Percentiles rank a stretch among this genome's conserved stretches.
phyloP scores from a whole-genome alignment of 2,888 invertebrate species.

The Cataglyphis albicans region DNA sequence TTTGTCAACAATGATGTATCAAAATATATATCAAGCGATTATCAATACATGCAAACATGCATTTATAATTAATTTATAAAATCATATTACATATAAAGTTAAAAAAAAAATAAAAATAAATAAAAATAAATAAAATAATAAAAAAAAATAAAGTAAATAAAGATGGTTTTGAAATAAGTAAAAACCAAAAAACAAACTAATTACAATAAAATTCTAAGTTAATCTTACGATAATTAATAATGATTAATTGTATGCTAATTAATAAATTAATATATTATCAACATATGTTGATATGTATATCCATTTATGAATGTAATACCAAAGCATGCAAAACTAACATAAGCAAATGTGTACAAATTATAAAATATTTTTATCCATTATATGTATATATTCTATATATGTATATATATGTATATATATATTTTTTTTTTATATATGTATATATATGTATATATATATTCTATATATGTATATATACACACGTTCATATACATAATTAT shows the following conservation, averaged over 20 bases:
- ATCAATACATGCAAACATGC: neutral
- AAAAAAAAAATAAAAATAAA: neutral
- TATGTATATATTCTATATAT: neutral
- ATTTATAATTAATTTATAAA: neutral
- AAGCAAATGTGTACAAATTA: neutral
- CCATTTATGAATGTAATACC: neutral
- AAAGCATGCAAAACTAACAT: constrained; percentile 22
- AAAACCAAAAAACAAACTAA: neutral
- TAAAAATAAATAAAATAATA: neutral
- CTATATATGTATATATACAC: too few relatives aligned
- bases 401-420: too few relatives aligned
- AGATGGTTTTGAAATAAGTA: neutral
- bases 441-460: too few relatives aligned
- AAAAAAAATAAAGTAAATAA: neutral
- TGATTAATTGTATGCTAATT: neutral
- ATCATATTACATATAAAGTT: neutral
- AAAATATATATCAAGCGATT: neutral
- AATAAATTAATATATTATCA: neutral
- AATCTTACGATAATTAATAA: neutral
- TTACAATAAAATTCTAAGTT: neutral
- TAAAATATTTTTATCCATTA: neutral
- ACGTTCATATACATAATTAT: neutral
- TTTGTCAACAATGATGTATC: neutral
- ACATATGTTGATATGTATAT: neutral
- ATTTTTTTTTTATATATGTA: too few relatives aligned